Evolutionary conservation across 2,888 invertebrate genomes (phyloP).

Genomic region (Ceraclea dissimilis): DNA sequence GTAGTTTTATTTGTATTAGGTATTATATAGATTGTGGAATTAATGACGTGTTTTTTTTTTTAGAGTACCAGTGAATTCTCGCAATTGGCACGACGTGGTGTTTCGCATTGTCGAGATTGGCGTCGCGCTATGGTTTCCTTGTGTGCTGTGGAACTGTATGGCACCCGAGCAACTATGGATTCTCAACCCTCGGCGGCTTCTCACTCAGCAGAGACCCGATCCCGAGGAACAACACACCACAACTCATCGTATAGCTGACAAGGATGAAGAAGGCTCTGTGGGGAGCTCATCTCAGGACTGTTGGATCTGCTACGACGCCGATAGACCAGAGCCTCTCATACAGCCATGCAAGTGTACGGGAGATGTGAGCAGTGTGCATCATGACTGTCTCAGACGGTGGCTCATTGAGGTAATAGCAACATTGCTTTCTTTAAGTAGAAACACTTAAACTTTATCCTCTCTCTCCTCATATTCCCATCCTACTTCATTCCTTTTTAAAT

Average conservation of each 20-base stretch:
- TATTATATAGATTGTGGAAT: background rate
- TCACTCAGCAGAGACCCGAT: constrained; percentile 60
- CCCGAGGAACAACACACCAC: constrained; percentile 34
- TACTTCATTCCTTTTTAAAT: too few relatives aligned
- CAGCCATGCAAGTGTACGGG: constrained; percentile 86
- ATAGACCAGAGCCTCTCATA: constrained; percentile 75
- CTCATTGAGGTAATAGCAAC: constrained; percentile 67
- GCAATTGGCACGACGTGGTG: constrained; percentile 88
- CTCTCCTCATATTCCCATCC: background rate
- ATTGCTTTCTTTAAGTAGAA: background rate
- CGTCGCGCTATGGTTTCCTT: constrained; percentile 91
- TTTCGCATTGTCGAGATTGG: constrained; percentile 89
- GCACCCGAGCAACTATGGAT: constrained; percentile 91
- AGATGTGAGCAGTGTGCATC: constrained; percentile 87
- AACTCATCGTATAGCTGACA: constrained; percentile 34
- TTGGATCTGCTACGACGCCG: constrained; percentile 89
- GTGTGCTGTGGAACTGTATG: constrained; percentile 94
- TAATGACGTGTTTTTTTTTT: background rate
- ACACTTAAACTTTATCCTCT: background rate
- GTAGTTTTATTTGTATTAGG: too few relatives aligned
- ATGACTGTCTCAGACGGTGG: constrained; percentile 85
- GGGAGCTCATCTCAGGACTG: constrained; percentile 53
- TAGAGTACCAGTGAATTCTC: constrained; percentile 79
- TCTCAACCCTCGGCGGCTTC: constrained; percentile 80
- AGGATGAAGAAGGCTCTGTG: constrained; percentile 23